Percentiles rank a stretch among this genome's conserved stretches.
phyloP scores from a whole-genome alignment of 1,140 invertebrate species.

The Musca vetustissima region DNA sequence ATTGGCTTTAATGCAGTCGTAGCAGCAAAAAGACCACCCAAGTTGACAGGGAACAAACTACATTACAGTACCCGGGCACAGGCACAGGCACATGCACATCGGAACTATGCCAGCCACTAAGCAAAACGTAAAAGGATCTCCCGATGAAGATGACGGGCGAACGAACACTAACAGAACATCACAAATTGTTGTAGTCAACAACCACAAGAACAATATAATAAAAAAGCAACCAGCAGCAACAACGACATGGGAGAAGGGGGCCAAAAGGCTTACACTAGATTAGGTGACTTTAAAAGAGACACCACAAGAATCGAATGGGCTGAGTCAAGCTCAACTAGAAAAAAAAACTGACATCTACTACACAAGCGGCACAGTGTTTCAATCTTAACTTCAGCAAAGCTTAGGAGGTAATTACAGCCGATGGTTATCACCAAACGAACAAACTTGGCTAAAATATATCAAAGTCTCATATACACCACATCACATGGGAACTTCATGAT shows the following conservation, averaged over 20 bases:
- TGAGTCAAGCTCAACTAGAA: too few relatives aligned
- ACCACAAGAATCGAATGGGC: too few relatives aligned
- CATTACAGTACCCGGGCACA: too few relatives aligned
- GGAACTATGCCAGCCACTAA: not conserved
- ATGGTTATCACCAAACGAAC: not conserved
- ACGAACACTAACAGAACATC: constrained; percentile 35
- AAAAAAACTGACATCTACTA: not conserved
- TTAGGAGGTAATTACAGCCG: constrained; percentile 24
- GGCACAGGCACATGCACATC: not conserved
- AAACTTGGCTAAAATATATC: not conserved
- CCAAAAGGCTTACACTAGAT: too few relatives aligned
- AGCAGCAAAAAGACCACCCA: constrained; percentile 44
- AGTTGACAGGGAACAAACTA: constrained; percentile 53
- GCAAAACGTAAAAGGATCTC: not conserved
- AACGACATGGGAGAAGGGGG: too few relatives aligned
- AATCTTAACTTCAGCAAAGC: constrained; percentile 9
- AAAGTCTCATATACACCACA: too few relatives aligned
- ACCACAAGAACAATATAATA: too few relatives aligned
- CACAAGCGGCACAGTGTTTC: not conserved
- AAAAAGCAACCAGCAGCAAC: too few relatives aligned
- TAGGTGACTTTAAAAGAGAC: too few relatives aligned
- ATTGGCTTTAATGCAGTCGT: not conserved
- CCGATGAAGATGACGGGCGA: too few relatives aligned
- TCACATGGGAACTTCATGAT: not conserved
- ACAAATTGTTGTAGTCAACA: constrained; percentile 52